Evolutionary conservation across 2,888 invertebrate species (phyloP).

Genomic region (Drosophila macrospina): DNA sequence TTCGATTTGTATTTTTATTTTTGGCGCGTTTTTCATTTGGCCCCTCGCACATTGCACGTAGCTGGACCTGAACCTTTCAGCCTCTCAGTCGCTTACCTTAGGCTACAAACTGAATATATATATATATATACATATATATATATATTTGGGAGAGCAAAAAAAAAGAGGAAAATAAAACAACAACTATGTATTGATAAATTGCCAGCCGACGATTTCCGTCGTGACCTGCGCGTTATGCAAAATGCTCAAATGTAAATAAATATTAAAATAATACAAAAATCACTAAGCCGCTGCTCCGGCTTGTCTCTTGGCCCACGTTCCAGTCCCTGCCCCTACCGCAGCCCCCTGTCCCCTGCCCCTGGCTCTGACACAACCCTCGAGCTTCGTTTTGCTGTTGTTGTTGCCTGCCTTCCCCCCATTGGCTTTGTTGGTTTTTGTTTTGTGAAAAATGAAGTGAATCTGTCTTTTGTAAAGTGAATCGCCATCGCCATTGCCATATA

Average conservation of each 20-base stretch:
- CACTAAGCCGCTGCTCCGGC: slow-evolving; percentile 57
- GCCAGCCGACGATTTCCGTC: slow-evolving; percentile 84
- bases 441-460: slow-evolving; percentile 79
- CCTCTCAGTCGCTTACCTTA: slow-evolving; percentile 52
- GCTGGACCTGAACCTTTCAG: slow-evolving; percentile 63
- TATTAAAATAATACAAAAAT: slow-evolving; percentile 80
- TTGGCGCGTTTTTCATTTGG: slow-evolving; percentile 75
- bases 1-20: slow-evolving; percentile 53
- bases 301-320: slow-evolving; percentile 4
- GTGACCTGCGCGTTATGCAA: slow-evolving; percentile 84
- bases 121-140: background rate
- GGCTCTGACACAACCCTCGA: background rate
- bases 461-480: slow-evolving; percentile 73
- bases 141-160: slow-evolving; percentile 1
- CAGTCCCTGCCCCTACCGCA: background rate
- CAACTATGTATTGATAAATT: slow-evolving; percentile 83
- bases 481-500: slow-evolving; percentile 49
- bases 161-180: slow-evolving; percentile 37
- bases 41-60: slow-evolving; percentile 58
- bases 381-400: no score
- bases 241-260: slow-evolving; percentile 80
- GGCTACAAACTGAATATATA: slow-evolving; percentile 35
- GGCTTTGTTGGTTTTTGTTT: slow-evolving; percentile 47
- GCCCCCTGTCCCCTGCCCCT: background rate
- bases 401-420: background rate